Base-by-base conservation (phyloP, 2,113 vertebrate species). In the Megaleporinus macrocephalus region DNA sequence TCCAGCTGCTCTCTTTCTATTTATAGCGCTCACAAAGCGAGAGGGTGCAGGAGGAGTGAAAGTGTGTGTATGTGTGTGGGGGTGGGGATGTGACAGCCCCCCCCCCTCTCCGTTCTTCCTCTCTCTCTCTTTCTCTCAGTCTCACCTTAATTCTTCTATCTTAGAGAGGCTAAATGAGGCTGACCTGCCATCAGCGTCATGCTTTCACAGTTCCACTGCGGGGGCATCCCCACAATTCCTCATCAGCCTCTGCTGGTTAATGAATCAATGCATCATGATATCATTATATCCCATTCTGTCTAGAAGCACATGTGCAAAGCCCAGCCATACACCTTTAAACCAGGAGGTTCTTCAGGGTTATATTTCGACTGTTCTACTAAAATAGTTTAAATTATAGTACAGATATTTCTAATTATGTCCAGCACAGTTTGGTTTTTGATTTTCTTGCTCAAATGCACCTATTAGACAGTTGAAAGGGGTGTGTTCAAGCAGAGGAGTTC, bases 1-100 rank as follows among this genome's bases (percentile, higher is more conserved):
- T 93, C 92, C 93, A 94, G 93, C 89, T 93, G 91, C 92, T 91
- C 91, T 87, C 88, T 87, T 88, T 93, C 93, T 94, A 94, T 93
- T 95, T 93, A 88, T 94, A 95, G 93, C 88, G 85, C 85, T 61
- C 63, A 85, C 85, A 79, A 83, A 90, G 87, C 84, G 84, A 41
- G 84, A 84, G 80, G 66, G 72, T 80, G 79, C 80, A 82, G 71
- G 78, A 59, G 63, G 77, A 49, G 30, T 44, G 68, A 76, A 76
- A 84, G 74, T 76, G 59, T 79, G 78, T 82, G 79, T 76, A 33
- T 30, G 68, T 84, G 65, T 59, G 55, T 76, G 76, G 88, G 89
- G 89, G 84, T 88, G 84, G 90, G 89, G 90, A 85, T 85, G 82
- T 92, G 89, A 93, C 89, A 87, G 87, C 86, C 7, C 9, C 30